Evolutionary conservation across 2,113 vertebrate species (phyloP), one percentile per base, ranked within the genome.

Genomic region (Calyptomena viridis): DNA sequence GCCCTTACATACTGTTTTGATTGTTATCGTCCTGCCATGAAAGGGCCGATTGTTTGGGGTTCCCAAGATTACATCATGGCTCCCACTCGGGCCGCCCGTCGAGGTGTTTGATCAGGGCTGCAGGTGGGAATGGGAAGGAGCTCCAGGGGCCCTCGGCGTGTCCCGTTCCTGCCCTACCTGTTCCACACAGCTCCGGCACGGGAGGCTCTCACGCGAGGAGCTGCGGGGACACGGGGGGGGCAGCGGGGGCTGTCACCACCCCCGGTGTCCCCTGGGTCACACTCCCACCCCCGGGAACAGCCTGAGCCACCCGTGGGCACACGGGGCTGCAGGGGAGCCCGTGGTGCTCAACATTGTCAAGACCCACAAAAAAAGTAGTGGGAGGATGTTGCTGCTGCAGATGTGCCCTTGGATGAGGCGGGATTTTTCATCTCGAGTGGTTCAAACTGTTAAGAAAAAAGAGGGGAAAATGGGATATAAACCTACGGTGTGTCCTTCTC

Each of bases 101-200:
- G 94, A 97, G 96, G 97, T 96, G 97, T 97, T 91, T 97, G 98
- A 97, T 94, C 97, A 14, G 95, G 90, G 95, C 94, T 91, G 46
- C 97, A 98, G 98, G 98, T 98, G 98, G 97, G 96, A 96, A 96
- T 98, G 98, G 97, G 96, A 96, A 96, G 97, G 94, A 97, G 94
- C 94, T 75, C 95, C 22, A 5, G 33, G 93, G 85, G 96, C 91
- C 80, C 86, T 55, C 30, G 47, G 84, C 85, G 46, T 44, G 94
- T 90, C 95, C 94, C 94, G 30, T 39, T 85, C 96, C 50, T 64
- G 97, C 95, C 97, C 96, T 88, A 93, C 97, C 97, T 95, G 96
- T 81, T 96, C 22, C 0, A 23, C 12, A 7, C 82, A 3, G 82
- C 60, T 8, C 52, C 12, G 39, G 40, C 62, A 11, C 27, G 39